Conservation (phyloP, 2,888 invertebrate species). For the Busseola fusca region DNA sequence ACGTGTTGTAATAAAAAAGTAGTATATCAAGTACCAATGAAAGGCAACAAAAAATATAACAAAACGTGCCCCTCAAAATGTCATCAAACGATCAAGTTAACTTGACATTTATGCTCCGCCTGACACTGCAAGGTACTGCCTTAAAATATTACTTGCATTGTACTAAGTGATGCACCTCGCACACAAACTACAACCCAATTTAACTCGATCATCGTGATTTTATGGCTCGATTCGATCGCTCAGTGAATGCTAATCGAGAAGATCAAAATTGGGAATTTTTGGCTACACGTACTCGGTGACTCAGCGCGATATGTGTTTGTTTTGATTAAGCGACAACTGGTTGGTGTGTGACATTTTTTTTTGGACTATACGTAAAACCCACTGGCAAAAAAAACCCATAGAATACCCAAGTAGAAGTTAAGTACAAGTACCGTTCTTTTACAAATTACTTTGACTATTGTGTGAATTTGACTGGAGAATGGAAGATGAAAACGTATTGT, state of each 20-base stretch:
- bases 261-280: slow-evolving; percentile 33
- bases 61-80: slow-evolving; percentile 27
- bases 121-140: slow-evolving; percentile 37
- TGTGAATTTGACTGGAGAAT: neutral
- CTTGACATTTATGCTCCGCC: slow-evolving; percentile 42
- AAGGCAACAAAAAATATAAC: neutral
- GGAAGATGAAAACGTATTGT: neutral
- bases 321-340: slow-evolving; percentile 7
- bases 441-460: neutral
- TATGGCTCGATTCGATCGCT: slow-evolving; percentile 44
- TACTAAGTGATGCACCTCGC: slow-evolving; percentile 30
- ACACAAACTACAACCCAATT: slow-evolving; percentile 44
- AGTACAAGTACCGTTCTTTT: neutral
- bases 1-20: slow-evolving; percentile 18
- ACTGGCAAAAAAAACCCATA: neutral
- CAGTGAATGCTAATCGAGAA: slow-evolving; percentile 46
- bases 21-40: slow-evolving; percentile 13
- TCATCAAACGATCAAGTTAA: slow-evolving; percentile 28
- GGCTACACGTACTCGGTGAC: slow-evolving; percentile 26
- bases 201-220: slow-evolving; percentile 48
- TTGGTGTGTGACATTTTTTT: neutral
- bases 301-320: slow-evolving; percentile 35
- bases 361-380: slow-evolving; percentile 13
- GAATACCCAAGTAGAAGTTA: neutral
- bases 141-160: slow-evolving; percentile 35